Base-by-base conservation (phyloP, 2,113 vertebrate genomes). In the Oriolus oriolus region DNA sequence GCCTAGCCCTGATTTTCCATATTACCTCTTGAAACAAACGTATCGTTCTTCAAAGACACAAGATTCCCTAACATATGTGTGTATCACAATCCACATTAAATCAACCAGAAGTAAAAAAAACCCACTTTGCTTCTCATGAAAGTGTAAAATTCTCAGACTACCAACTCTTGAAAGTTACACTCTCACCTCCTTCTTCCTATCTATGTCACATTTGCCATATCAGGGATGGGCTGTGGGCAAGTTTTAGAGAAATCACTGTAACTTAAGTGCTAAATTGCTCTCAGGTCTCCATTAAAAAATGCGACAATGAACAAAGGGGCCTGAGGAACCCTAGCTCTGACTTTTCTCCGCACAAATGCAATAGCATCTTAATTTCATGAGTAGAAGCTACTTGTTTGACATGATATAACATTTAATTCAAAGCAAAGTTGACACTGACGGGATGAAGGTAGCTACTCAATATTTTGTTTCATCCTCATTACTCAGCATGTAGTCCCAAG, bases 391-490 rank as follows among this genome's bases (percentile, higher is more conserved):
- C 47, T 80, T 91, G 75, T 90, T 88, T 83, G 84, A 96, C 70
- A 57, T 16, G 27, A 70, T 45, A 27, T 11, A 85, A 74, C 54
- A 95, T 91, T 83, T 89, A 87, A 85, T 85, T 80, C 75, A 95
- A 93, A 95, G 79, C 66, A 70, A 85, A 96, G 71, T 4, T 84
- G 93, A 91, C 90, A 92, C 14, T 85, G 84, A 91, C 3, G 2
- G 82, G 68, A 94, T 70, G 78, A 96, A 96, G 70, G 91, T 69
- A 89, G 45, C 63, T 77, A 83, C 74, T 86, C 71, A 83, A 11
- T 78, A 90, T 90, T 94, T 92, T 92, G 91, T 64, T 90, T 87
- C 89, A 81, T 74, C 39, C 76, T 85, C 75, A 80, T 95, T 89
- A 89, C 65, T 91, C 84, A 77, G 45, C 0, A 0, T 45, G 57